phyloP scores from a whole-genome alignment of 2,797 vertebrate genomes.

The Cossypha heuglini region DNA sequence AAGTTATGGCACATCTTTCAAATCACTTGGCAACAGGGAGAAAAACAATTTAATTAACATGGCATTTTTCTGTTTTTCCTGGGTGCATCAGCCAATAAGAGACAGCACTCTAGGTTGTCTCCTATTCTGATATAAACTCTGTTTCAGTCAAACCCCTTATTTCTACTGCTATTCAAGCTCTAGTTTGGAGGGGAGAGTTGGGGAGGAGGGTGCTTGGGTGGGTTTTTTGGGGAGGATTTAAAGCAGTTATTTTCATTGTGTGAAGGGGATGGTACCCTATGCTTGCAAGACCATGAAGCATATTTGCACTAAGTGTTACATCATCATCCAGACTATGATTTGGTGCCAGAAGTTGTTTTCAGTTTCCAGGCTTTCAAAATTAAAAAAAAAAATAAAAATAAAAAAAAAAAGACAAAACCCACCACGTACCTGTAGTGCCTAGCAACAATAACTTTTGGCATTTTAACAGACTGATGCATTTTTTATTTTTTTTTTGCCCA shows the following conservation, averaged over 20 bases:
- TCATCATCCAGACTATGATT: neutral
- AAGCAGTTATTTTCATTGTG: neutral
- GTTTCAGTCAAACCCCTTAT: neutral
- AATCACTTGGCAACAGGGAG: neutral
- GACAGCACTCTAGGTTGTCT: neutral
- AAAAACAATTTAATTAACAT: neutral
- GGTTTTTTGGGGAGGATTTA: neutral
- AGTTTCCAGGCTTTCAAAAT: neutral
- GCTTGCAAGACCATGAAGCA: neutral
- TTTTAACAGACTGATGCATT: neutral
- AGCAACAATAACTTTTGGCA: neutral
- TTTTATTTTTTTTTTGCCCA: neutral
- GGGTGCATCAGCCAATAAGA: neutral
- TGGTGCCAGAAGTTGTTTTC: neutral
- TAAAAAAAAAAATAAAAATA: neutral
- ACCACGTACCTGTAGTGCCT: neutral
- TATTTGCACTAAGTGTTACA: neutral
- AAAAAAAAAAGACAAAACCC: fast-evolving
- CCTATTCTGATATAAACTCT: neutral
- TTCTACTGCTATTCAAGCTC: neutral
- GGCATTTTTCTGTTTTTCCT: neutral
- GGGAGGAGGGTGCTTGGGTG: fast-evolving
- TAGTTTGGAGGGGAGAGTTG: neutral
- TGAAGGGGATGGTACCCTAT: neutral
- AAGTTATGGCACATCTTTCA: slow-evolving; percentile 7